Evolutionary conservation across 2,797 vertebrate genomes (phyloP), one percentile per base, ranked within the genome.

Genomic region (Heteromormyrus szaboi): DNA sequence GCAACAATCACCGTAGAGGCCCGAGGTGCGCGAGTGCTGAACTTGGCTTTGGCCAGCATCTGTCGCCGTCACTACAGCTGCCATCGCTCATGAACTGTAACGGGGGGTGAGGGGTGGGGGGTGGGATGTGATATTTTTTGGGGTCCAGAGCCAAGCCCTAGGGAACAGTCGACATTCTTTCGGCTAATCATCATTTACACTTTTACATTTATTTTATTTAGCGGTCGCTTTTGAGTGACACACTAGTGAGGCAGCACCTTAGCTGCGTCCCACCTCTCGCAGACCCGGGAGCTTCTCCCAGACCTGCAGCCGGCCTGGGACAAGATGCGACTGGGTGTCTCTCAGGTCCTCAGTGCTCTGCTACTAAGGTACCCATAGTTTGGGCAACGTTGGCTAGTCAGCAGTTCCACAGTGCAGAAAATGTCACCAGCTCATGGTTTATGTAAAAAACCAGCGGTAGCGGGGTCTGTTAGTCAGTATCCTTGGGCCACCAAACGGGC

Each of bases 41-140:
- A 87, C 84, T 79, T 68, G 65, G 79, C 86, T 2, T 5, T 19
- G 90, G 83, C 0, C 17, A 89, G 91, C 93, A 94, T 93, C 93
- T 95, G 92, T 93, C 89, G 90, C 92, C 91, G 92, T 95, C 94
- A 93, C 92, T 93, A 93, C 92, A 92, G 92, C n/a, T 89, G 92
- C 90, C 90, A 91, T 90, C 90, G 29, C 48, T 89, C 56, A 89
- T 89, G 92, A 89, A 91, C 91, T 89, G 89, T 88, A 92, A 90
- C 53, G 83, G 87, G 89, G 84, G 62, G 25, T 3, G 41, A 37
- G 37, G 37, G 37, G 37, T 37, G 37, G 25, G 85, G 3, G 85
- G 29, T 11, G 48, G 84, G 85, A 48, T 86, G 87, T 90, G 90
- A 93, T 91, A 88, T 90, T 92, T 89, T 92, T 92, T 90, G 84